phyloP scores from a whole-genome alignment of 53 echinoderm and acorn worm species.

The Stichopus horrens region DNA sequence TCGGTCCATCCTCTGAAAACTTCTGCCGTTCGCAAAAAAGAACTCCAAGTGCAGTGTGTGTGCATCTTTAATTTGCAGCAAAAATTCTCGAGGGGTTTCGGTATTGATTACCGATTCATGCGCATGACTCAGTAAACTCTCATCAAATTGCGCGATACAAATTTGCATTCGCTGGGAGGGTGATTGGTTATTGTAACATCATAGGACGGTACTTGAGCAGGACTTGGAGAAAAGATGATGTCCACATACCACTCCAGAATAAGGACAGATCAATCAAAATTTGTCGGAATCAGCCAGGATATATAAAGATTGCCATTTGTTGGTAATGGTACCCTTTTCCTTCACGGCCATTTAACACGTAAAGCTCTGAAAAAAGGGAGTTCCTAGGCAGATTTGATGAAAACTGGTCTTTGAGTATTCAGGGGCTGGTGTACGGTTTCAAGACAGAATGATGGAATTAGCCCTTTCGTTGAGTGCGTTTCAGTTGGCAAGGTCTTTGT shows the following conservation, averaged over 20 bases:
- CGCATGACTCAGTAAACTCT: conserved; percentile 41
- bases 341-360: conserved; percentile 3
- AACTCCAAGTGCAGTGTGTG: background rate
- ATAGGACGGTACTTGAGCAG: conserved; percentile 33
- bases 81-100: conserved; percentile 32
- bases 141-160: conserved; percentile 38
- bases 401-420: background rate
- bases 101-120: conserved; percentile 43
- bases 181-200: conserved; percentile 31
- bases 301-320: background rate
- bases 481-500: background rate
- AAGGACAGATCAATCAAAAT: conserved; percentile 25
- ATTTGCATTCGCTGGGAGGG: conserved; percentile 37
- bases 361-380: background rate
- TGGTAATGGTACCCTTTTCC: background rate
- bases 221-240: conserved; percentile 20
- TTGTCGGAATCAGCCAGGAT: conserved; percentile 3
- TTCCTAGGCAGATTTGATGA: background rate
- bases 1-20: background rate
- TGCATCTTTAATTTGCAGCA: conserved; percentile 36
- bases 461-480: background rate
- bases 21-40: background rate
- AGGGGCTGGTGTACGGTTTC: background rate
- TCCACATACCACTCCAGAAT: background rate
- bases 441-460: background rate